phyloP scores from a whole-genome alignment of 1,140 invertebrate genomes.

The Drosophila suzukii region DNA sequence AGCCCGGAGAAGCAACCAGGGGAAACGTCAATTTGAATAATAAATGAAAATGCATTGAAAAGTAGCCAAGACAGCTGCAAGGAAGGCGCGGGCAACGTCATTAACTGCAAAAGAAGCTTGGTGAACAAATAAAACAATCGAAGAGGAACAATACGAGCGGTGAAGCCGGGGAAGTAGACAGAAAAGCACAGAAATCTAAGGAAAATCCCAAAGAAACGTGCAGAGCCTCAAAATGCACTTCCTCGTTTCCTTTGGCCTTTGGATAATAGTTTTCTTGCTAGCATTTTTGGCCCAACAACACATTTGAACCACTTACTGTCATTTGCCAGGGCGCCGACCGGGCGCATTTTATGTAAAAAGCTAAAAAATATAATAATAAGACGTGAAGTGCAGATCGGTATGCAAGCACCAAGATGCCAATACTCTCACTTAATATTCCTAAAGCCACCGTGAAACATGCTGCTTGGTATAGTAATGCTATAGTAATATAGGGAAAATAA shows the following conservation, averaged over 20 bases:
- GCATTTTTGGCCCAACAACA: slow-evolving; percentile 44
- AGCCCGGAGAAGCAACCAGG: slow-evolving; percentile 22
- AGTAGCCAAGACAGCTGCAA: slow-evolving; percentile 71
- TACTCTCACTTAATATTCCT: neutral
- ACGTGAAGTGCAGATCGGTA: neutral
- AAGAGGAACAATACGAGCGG: slow-evolving; percentile 19
- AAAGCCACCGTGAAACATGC: neutral
- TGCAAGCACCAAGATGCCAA: neutral
- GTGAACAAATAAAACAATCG: slow-evolving; percentile 55
- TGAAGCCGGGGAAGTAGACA: neutral
- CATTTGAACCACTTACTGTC: slow-evolving; percentile 56
- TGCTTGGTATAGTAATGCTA: neutral
- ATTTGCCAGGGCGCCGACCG: slow-evolving; percentile 49
- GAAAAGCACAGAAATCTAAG: slow-evolving; percentile 1
- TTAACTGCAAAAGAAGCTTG: slow-evolving; percentile 38
- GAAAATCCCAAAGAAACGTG: slow-evolving; percentile 23
- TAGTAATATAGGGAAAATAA: neutral
- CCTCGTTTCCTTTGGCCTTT: slow-evolving; percentile 27
- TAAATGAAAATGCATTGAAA: slow-evolving; percentile 83
- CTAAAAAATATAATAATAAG: slow-evolving; percentile 21
- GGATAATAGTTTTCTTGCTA: slow-evolving; percentile 47
- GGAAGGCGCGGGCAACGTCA: slow-evolving; percentile 43
- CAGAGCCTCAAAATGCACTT: slow-evolving; percentile 45
- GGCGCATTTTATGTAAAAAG: slow-evolving; percentile 39
- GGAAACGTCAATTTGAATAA: slow-evolving; percentile 80